Percentiles rank a stretch among this genome's conserved stretches.
Conservation (phyloP, 2,797 vertebrate genomes). For the Clarias fuscus region DNA sequence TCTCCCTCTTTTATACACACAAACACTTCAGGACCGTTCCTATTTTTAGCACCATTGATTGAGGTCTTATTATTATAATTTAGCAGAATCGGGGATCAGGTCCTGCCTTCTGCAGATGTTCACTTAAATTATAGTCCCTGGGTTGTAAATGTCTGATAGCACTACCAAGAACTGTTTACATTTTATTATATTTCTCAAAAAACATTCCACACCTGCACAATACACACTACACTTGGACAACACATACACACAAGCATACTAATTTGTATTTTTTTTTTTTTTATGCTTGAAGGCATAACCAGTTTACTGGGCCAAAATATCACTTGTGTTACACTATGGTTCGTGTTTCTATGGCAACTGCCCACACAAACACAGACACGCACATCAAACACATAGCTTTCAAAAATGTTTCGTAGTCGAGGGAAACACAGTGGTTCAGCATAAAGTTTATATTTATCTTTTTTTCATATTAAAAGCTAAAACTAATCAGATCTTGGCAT, state of each 20-base stretch:
- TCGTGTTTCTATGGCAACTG: constrained; percentile 73
- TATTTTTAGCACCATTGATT: constrained; percentile 18
- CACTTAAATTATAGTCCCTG: constrained; percentile 1
- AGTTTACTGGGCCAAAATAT: constrained; percentile 64
- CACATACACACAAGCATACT: background rate
- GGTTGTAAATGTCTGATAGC: background rate
- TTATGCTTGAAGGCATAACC: constrained; percentile 52
- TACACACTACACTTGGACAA: background rate
- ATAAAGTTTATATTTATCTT: constrained; percentile 54
- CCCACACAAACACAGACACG: constrained; percentile 66
- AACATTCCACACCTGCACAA: background rate
- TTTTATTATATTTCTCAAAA: background rate
- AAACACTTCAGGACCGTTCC: constrained; percentile 4
- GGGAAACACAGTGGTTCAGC: constrained; percentile 54
- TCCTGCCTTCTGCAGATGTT: background rate
- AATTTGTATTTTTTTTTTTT: constrained; percentile 55
- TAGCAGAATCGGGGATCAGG: background rate
- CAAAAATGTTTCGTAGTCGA: constrained; percentile 58
- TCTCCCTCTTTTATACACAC: constrained; percentile 13
- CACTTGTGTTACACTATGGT: constrained; percentile 71
- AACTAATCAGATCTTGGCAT: constrained; percentile 14
- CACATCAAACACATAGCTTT: constrained; percentile 61
- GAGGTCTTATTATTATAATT: constrained; percentile 5
- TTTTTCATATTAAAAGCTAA: constrained; percentile 54
- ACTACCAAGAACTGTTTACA: background rate